Evolutionary conservation across 2,113 vertebrate genomes (phyloP), one percentile per base, ranked within the genome.

Genomic region (Rhinogobius similis): DNA sequence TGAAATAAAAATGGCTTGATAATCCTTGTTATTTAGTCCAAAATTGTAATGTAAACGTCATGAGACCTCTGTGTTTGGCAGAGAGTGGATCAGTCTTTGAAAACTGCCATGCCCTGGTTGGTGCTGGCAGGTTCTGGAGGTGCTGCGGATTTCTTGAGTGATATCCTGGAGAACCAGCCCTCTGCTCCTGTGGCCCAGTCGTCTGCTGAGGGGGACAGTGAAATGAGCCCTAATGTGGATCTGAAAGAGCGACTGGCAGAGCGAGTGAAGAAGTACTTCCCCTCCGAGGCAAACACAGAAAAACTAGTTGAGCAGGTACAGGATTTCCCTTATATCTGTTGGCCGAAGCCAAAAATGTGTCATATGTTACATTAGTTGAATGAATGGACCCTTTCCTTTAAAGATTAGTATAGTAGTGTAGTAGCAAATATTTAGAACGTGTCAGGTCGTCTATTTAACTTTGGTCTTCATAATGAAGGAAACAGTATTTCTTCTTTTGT

Each of bases 121-220:
- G 86, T 97, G 50, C 88, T 97, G 79, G 94, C 93, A 0, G 94
- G 94, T 1, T 95, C 96, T 0, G 96, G 95, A 26, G 95, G 96
- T 0, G 77, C 93, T 10, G 94, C 96, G 0, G 94, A 96, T 81
- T 92, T 95, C 76, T 62, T 97, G 78, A 92, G 90, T 0, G 95
- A 95, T 61, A 53, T 94, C 21, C 55, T 96, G 72, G 92, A 93
- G 74, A 94, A 93, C 10, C 76, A 86, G 62, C 90, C 87, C 0
- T 82, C 77, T 4, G 50, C 70, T 0, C 43, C 83, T 2, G 53
- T 24, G 0, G 58, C 39, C 20, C 79, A 88, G 4, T 76, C 91
- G 12, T 85, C 89, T 36, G 24, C 24, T 4, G 90, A 90, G 62
- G 77, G 59, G 0, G 86, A 93, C 11, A 65, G 5, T 0, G 90